phyloP scores from a whole-genome alignment of 2,113 vertebrate species.

The Chascanopsetta lugubris region DNA sequence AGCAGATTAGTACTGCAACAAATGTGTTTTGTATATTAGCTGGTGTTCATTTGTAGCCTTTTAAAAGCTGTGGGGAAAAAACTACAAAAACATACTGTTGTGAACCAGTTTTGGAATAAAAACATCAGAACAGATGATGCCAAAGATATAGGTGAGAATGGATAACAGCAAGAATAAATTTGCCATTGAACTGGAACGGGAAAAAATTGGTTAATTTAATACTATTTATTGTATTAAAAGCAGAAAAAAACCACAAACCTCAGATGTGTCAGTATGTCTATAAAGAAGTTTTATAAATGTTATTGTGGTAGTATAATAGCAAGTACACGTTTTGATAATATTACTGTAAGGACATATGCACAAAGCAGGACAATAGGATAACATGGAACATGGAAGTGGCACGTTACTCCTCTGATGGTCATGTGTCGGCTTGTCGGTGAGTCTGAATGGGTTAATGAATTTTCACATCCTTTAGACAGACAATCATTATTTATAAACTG shows the following conservation, averaged over 20 bases:
- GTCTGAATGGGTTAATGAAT: constrained; percentile 56
- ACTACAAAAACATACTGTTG: not conserved
- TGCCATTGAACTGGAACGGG: constrained; percentile 7
- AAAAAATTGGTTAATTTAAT: constrained; percentile 36
- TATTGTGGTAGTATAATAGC: constrained; percentile 64
- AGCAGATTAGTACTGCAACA: not conserved
- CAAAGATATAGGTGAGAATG: not conserved
- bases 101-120: not conserved
- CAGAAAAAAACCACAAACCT: constrained; percentile 42
- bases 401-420: constrained; percentile 37
- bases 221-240: constrained; percentile 72
- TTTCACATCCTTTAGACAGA: constrained; percentile 50
- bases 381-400: constrained; percentile 65
- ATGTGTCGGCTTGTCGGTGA: constrained; percentile 39
- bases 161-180: not conserved
- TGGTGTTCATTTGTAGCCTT: not conserved
- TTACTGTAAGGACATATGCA: constrained; percentile 67
- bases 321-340: constrained; percentile 70
- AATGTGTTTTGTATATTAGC: not conserved
- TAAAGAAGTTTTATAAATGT: constrained; percentile 69
- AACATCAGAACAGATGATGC: not conserved
- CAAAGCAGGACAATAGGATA: constrained; percentile 69
- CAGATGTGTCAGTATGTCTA: constrained; percentile 63
- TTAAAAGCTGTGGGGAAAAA: not conserved
- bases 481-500: constrained; percentile 57